Evolutionary conservation across 2,113 vertebrate species (phyloP).

Genomic region (Petroica traversi): DNA sequence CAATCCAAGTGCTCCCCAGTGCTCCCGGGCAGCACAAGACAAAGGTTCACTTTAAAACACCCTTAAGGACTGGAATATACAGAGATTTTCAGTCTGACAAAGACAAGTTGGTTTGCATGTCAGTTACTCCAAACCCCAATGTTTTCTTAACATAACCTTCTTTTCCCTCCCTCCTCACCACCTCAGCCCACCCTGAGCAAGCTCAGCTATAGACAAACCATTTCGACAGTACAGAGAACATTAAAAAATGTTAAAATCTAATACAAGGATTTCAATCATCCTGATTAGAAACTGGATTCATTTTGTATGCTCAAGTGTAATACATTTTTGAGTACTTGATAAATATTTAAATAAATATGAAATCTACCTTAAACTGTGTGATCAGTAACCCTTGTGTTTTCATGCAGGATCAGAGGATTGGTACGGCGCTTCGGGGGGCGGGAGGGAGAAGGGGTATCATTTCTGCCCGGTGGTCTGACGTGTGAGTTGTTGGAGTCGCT

Average conservation of each 20-base stretch:
- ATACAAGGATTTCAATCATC: slow-evolving; percentile 56
- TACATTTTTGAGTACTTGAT: slow-evolving; percentile 68
- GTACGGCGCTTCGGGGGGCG: neutral
- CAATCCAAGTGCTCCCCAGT: neutral
- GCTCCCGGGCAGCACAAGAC: neutral
- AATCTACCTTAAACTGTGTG: slow-evolving; percentile 61
- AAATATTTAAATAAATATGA: slow-evolving; percentile 73
- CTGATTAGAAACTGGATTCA: slow-evolving; percentile 66
- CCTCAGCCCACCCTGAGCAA: slow-evolving; percentile 44
- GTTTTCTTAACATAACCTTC: slow-evolving; percentile 58
- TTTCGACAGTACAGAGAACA: slow-evolving; percentile 44
- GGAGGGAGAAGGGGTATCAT: neutral
- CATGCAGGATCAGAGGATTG: slow-evolving; percentile 11
- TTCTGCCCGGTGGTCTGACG: neutral
- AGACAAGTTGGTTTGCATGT: slow-evolving; percentile 57
- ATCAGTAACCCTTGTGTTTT: slow-evolving; percentile 42
- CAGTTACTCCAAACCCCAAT: slow-evolving; percentile 14
- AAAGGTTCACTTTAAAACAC: neutral
- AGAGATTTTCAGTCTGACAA: slow-evolving; percentile 21
- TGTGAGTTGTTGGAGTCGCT: neutral
- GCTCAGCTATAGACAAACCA: slow-evolving; percentile 39
- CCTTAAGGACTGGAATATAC: slow-evolving; percentile 22
- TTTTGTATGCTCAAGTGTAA: slow-evolving; percentile 68
- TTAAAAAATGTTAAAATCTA: slow-evolving; percentile 25
- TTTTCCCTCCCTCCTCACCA: slow-evolving; percentile 32